These are phyloP conservation scores for Anthoscopus minutus DNA, from an alignment of 2,113 vertebrate species.

Conservation along the genomic window DNA sequence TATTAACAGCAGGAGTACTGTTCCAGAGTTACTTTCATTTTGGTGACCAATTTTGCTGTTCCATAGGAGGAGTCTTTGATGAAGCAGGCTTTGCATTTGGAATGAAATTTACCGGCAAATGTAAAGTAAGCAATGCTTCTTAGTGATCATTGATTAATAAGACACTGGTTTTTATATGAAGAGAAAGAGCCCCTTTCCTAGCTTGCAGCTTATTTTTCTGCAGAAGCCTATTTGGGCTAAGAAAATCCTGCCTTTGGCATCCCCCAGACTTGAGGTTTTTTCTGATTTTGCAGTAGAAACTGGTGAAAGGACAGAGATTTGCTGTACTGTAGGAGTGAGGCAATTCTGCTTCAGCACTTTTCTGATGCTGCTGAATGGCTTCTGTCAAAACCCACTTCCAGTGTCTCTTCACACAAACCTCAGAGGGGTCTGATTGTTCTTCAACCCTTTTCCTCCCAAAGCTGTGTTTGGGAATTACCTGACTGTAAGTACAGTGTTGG, in stretches of 20 bases:
- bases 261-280: too few relatives aligned
- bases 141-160: not conserved
- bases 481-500: not conserved
- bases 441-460: not conserved
- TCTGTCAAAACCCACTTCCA: not conserved
- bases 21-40: not conserved
- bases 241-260: not conserved
- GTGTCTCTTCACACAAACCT: not conserved
- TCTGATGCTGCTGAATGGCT: not conserved
- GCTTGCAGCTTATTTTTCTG: not conserved
- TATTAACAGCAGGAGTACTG: not conserved
- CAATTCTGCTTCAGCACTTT: not conserved
- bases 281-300: not conserved
- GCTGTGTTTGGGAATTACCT: not conserved
- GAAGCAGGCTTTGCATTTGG: not conserved
- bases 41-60: not conserved
- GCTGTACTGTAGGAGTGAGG: not conserved
- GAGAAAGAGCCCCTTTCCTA: not conserved
- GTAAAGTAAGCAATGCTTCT: not conserved
- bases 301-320: not conserved
- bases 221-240: not conserved
- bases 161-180: not conserved
- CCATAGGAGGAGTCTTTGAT: not conserved
- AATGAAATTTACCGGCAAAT: not conserved
- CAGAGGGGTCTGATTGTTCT: not conserved